Evolutionary conservation across 2,113 vertebrate genomes (phyloP).

Genomic region (Parus major): DNA sequence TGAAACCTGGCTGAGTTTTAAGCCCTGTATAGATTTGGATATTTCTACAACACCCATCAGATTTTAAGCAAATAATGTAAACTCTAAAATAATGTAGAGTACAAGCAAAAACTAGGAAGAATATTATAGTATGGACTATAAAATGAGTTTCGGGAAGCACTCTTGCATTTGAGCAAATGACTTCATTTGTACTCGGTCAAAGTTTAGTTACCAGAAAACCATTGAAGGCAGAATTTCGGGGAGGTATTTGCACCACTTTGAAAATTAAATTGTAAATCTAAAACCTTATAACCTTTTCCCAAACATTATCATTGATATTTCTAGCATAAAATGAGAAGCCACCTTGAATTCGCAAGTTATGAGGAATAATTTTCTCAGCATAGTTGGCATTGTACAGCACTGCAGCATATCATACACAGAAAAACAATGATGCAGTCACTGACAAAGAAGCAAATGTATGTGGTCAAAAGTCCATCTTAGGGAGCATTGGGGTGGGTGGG

Average conservation of each 20-base stretch:
- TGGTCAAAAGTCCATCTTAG: background rate
- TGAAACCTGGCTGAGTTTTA: background rate
- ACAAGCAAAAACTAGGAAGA: background rate
- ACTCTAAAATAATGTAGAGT: background rate
- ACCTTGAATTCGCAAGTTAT: background rate
- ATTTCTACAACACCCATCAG: background rate
- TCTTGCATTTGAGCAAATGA: background rate
- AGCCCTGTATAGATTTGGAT: background rate
- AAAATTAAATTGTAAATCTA: background rate
- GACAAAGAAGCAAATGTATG: background rate
- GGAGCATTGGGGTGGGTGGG: background rate
- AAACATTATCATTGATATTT: background rate
- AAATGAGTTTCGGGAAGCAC: background rate
- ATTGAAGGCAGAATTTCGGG: background rate
- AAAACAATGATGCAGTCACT: background rate
- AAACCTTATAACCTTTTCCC: background rate
- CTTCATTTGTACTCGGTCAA: background rate
- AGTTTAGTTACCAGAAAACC: background rate
- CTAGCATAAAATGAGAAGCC: background rate
- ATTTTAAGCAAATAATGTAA: background rate
- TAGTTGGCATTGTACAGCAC: background rate
- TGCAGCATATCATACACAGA: background rate
- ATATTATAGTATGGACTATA: background rate
- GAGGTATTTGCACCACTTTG: background rate
- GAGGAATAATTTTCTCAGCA: background rate